Evolutionary conservation across 1,140 invertebrate species (phyloP).

Genomic region (Hycleus phaleratus): DNA sequence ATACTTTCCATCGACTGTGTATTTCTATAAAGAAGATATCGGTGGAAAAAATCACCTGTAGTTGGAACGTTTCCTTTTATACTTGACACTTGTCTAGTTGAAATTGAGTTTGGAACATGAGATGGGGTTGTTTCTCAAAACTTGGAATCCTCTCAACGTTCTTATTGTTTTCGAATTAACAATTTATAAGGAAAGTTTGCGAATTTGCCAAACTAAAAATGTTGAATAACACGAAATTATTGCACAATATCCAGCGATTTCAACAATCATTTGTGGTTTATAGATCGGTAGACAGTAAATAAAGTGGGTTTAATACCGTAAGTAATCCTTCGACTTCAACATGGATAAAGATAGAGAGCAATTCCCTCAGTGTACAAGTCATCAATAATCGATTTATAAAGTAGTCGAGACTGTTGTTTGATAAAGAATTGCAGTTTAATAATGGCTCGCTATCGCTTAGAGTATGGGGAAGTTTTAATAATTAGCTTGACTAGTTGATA

Average conservation of each 20-base stretch:
- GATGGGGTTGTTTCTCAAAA: not conserved
- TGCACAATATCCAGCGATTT: no score
- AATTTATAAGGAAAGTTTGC: no score
- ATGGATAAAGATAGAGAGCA: not conserved
- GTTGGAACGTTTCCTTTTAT: not conserved
- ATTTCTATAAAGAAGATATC: not conserved
- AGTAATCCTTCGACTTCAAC: no score
- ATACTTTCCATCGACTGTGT: not conserved
- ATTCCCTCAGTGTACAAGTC: constrained; percentile 7
- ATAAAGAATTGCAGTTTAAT: constrained; percentile 19
- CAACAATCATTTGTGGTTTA: no score
- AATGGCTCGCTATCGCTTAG: constrained; percentile 14
- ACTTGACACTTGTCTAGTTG: no score
- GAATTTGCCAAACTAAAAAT: no score
- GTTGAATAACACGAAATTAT: no score
- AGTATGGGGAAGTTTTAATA: constrained; percentile 12
- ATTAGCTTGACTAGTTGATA: constrained; percentile 17
- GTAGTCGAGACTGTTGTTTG: constrained; percentile 15
- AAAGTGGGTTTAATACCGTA: no score
- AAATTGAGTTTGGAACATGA: not conserved
- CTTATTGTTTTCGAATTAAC: not conserved
- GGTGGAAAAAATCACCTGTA: not conserved
- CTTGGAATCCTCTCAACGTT: not conserved
- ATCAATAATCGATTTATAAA: constrained; percentile 18
- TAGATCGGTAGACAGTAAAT: no score